These are phyloP conservation scores for Phyllopteryx taeniolatus DNA, from an alignment of 2,113 vertebrate genomes.

Conservation along the genomic window DNA sequence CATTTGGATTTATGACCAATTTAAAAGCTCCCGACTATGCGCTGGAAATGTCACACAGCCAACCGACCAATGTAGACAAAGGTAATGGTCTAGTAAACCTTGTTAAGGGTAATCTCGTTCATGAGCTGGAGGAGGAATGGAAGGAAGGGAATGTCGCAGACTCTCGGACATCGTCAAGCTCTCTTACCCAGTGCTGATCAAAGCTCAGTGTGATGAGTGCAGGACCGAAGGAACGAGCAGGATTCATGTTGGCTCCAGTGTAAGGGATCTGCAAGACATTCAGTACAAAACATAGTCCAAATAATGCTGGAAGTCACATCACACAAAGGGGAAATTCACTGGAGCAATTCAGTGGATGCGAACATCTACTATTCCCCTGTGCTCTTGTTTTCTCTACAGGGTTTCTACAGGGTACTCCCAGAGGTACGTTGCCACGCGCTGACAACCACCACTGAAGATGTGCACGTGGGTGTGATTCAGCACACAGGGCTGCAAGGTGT, in stretches of 20 bases:
- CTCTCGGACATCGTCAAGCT: neutral
- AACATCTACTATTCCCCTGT: constrained; percentile 1
- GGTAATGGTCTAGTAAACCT: no score
- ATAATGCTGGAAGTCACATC: neutral
- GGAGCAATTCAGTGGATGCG: constrained; percentile 17
- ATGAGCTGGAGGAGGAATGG: no score
- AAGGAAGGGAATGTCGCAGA: neutral
- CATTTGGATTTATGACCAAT: no score
- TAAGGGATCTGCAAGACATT: constrained; percentile 82
- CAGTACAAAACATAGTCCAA: neutral
- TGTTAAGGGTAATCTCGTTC: no score
- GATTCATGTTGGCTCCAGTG: constrained; percentile 95
- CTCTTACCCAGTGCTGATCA: constrained; percentile 89
- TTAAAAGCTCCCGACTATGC: no score
- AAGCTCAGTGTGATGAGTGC: constrained; percentile 87
- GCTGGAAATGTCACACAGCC: no score
- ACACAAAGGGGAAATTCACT: constrained; percentile 2
- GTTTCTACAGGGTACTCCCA: constrained; percentile 37
- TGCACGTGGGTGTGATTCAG: constrained; percentile 53
- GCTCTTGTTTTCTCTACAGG: constrained; percentile 50
- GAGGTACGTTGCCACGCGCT: constrained; percentile 65
- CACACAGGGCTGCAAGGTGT: constrained; percentile 30
- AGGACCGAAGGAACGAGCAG: constrained; percentile 90
- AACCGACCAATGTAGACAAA: no score
- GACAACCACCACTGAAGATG: constrained; percentile 55